These are phyloP conservation scores for Mythimna albipuncta DNA, from an alignment of 2,888 invertebrate genomes.

Conservation along the genomic window DNA sequence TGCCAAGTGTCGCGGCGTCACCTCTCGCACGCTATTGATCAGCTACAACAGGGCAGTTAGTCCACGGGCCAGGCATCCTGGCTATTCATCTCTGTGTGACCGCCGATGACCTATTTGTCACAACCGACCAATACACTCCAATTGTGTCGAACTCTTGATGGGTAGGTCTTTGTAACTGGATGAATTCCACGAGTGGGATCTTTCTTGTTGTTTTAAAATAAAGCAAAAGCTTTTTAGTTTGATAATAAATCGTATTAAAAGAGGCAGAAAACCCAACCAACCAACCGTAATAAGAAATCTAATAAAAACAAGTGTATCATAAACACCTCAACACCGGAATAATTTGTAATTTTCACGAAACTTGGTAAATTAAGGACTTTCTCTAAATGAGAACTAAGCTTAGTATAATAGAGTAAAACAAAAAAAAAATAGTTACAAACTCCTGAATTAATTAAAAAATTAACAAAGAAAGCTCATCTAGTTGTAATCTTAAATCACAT, in stretches of 20 bases:
- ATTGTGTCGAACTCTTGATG: slow-evolving; percentile 19
- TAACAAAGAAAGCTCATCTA: background rate
- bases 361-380: background rate
- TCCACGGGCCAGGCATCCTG: slow-evolving; percentile 42
- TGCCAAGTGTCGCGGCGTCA: background rate
- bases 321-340: slow-evolving; percentile 1
- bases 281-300: background rate
- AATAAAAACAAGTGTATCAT: background rate
- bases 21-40: slow-evolving; percentile 1
- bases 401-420: slow-evolving; percentile 1
- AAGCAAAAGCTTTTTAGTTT: no score
- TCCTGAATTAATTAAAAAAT: background rate
- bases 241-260: no score
- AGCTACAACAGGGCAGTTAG: slow-evolving; percentile 35
- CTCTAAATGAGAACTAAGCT: background rate
- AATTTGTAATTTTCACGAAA: slow-evolving; percentile 1
- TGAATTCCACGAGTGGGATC: background rate
- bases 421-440: background rate
- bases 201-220: no score
- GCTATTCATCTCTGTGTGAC: slow-evolving; percentile 46
- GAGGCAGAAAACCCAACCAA: no score
- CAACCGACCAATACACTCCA: slow-evolving; percentile 9
- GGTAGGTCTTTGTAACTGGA: background rate
- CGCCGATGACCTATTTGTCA: slow-evolving; percentile 47
- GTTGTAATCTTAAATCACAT: slow-evolving; percentile 3